Evolutionary conservation across 1,140 invertebrate genomes (phyloP), one percentile per base, ranked within the genome.

Genomic region (Camponotus floridanus): DNA sequence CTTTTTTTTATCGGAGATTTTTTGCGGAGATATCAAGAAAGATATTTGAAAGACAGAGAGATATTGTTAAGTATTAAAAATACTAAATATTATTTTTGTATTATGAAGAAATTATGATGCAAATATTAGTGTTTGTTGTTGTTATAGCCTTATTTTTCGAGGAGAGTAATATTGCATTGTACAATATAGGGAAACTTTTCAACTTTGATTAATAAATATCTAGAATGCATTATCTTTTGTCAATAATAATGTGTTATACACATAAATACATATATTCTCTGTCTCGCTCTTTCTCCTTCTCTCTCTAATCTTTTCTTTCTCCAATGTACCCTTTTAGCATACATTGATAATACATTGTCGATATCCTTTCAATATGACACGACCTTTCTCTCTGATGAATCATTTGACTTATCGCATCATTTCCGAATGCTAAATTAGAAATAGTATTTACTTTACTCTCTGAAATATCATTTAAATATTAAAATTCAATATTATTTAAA

Each of bases 321-420:
- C 8, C 26, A 36, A 76, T 26, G 13, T 48, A 55, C 48, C 36
- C 64, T 80, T 80, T 70, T 70, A 55, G 6, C 36, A 42, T 33
- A 57, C 33, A 31, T 48, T 57, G 78, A 80, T 70, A 80, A 70
- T 57, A 31, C 6, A 36, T 48, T 80, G 36, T 80, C 78, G 78
- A 80, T 80, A 80, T 80, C 78, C 64, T 31, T 70, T 70, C 78
- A 70, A 21, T 15, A 7, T 65, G 48, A 59, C 36, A 55, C 64
- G 78, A 57, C 48, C 78, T 57, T 68, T 39, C 59, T 48, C 26
- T 55, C 13, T 68, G 33, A 26, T 31, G 13, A 68, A n/a, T 68
- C 64, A 42, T 42, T 57, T 18, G 33, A 70, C 64, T 80, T 70
- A 57, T 36, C 21, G 21, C 45, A 55, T 48, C 62, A 62, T 57